Conservation (phyloP, 2,888 invertebrate genomes). For the Linnaemya tessellans region DNA sequence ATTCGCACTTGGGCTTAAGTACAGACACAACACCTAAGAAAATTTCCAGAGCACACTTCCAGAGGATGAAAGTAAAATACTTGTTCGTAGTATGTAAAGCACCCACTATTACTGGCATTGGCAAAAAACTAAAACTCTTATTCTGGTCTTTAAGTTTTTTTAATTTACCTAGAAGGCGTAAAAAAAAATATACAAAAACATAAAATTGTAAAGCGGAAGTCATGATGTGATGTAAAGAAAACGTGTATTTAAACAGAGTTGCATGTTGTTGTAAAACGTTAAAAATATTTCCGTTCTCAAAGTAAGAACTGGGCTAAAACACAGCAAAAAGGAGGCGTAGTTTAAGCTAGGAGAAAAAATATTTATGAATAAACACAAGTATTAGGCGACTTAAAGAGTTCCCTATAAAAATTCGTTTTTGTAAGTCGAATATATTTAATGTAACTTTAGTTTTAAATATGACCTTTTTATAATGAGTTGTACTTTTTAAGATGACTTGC, state of each 20-base stretch:
- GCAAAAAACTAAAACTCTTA: slow-evolving; percentile 48
- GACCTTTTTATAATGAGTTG: too few species aligned
- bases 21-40: slow-evolving; percentile 60
- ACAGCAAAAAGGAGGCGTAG: slow-evolving; percentile 4
- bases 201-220: slow-evolving; percentile 71
- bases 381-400: background rate
- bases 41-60: slow-evolving; percentile 61
- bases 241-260: slow-evolving; percentile 45
- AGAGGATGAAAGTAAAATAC: slow-evolving; percentile 13
- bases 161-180: slow-evolving; percentile 79
- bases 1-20: slow-evolving; percentile 55
- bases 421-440: too few species aligned
- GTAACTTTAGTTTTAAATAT: too few species aligned
- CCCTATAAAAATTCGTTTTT: background rate
- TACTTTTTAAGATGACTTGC: too few species aligned
- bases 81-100: slow-evolving; percentile 10
- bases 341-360: background rate
- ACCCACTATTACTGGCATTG: background rate
- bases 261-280: slow-evolving; percentile 61
- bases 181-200: slow-evolving; percentile 36
- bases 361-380: background rate
- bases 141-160: slow-evolving; percentile 60
- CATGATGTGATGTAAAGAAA: slow-evolving; percentile 67
- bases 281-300: slow-evolving; percentile 61
- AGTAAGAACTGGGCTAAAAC: background rate